Evolutionary conservation across 2,113 vertebrate species (phyloP).

Genomic region (Osmerus eperlanus): DNA sequence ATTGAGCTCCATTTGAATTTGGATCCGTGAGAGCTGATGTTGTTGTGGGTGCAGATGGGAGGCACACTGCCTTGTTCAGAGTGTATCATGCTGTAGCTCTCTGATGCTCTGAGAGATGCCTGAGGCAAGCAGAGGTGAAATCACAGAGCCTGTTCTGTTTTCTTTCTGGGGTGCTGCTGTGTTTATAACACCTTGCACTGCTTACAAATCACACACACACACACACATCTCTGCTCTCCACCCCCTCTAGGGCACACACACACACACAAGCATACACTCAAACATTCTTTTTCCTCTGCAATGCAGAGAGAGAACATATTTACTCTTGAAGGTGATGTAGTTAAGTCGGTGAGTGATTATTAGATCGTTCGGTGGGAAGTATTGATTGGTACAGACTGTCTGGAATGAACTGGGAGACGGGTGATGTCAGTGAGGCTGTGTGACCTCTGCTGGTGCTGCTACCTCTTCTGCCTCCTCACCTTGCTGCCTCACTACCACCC

Average conservation of each 20-base stretch:
- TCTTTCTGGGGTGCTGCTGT: slow-evolving; percentile 26
- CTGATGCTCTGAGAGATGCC: slow-evolving; percentile 49
- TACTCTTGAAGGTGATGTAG: too few relatives aligned
- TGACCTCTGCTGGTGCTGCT: too few relatives aligned
- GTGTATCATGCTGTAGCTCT: slow-evolving; percentile 37
- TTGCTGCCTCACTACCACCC: too few relatives aligned
- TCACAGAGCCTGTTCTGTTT: slow-evolving; percentile 66
- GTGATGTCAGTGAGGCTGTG: too few relatives aligned
- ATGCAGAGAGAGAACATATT: not conserved
- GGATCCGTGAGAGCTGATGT: not conserved
- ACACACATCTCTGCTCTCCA: slow-evolving; percentile 2
- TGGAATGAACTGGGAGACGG: too few relatives aligned
- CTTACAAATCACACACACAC: slow-evolving; percentile 22
- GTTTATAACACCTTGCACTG: slow-evolving; percentile 37
- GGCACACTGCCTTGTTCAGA: not conserved
- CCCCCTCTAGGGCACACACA: slow-evolving; percentile 6
- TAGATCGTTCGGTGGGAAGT: too few relatives aligned
- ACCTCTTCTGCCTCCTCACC: too few relatives aligned
- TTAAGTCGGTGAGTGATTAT: too few relatives aligned
- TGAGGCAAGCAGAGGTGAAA: slow-evolving; percentile 54
- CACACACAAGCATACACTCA: not conserved
- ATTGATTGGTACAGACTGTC: too few relatives aligned
- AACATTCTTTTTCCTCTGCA: not conserved
- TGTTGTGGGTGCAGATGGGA: too few relatives aligned
- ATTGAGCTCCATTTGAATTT: not conserved